These are phyloP conservation scores for Eupristina koningsbergeri DNA, from an alignment of 1,140 invertebrate genomes.

Conservation along the genomic window DNA sequence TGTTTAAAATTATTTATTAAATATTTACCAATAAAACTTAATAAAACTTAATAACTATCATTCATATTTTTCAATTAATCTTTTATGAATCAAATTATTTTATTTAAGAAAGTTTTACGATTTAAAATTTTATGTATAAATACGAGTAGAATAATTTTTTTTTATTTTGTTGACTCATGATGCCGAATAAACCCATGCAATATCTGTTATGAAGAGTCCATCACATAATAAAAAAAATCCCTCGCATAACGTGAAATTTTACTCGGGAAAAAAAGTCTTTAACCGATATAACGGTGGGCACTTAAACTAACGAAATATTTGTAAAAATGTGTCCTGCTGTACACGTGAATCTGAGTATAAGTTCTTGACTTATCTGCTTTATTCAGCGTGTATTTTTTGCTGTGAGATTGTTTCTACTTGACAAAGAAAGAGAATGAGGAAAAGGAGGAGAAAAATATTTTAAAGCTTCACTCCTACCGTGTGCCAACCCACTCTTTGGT, in stretches of 20 bases:
- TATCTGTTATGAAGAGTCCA: background rate
- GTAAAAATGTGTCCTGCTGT: background rate
- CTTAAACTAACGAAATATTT: constrained; percentile 36
- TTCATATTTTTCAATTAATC: too few species aligned
- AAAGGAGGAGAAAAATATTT: too few species aligned
- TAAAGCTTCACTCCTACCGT: background rate
- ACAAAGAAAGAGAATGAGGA: background rate
- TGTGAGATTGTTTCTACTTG: background rate
- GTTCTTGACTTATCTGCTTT: constrained; percentile 13
- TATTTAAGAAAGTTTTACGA: too few species aligned
- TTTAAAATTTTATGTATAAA: too few species aligned
- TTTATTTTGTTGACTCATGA: background rate
- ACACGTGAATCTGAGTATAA: background rate
- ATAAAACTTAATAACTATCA: too few species aligned
- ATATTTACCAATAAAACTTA: too few species aligned
- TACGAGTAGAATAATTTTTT: too few species aligned
- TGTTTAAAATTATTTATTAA: too few species aligned
- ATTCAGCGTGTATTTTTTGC: background rate
- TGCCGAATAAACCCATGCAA: background rate
- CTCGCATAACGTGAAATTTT: background rate
- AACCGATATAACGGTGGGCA: constrained; percentile 3
- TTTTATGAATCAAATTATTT: too few species aligned
- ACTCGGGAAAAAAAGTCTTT: background rate
- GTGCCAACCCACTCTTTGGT: background rate
- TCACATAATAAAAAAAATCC: background rate